These are phyloP conservation scores for Ellobium chinense DNA, from an alignment of 2,888 invertebrate species.

Conservation along the genomic window DNA sequence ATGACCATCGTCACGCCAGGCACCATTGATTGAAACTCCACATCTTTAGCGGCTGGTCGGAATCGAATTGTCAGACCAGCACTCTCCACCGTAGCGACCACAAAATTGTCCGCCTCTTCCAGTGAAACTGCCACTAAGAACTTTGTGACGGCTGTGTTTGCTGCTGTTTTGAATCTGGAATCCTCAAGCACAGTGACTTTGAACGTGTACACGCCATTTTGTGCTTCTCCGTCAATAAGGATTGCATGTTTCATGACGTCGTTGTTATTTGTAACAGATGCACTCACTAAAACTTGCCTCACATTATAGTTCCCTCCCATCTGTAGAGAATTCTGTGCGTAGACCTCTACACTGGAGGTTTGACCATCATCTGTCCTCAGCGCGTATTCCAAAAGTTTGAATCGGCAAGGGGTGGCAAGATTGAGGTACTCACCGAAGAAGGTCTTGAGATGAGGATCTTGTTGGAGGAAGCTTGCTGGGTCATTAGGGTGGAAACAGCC, in stretches of 20 bases:
- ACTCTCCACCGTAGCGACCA: not conserved
- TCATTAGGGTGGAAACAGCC: slow-evolving; percentile 10
- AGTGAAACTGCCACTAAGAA: not conserved
- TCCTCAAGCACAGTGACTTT: not conserved
- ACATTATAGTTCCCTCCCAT: not conserved
- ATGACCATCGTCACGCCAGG: slow-evolving; percentile 8
- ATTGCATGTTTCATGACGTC: not conserved
- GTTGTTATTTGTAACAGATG: not conserved
- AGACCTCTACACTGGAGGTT: slow-evolving; percentile 2
- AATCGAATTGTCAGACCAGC: slow-evolving; percentile 20
- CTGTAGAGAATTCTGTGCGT: not conserved
- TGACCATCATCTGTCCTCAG: not conserved
- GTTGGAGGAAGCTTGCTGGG: not conserved
- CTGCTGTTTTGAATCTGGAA: not conserved
- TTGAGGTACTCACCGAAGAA: not conserved
- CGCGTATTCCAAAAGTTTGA: not conserved
- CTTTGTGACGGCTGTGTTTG: not conserved
- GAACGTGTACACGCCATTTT: not conserved
- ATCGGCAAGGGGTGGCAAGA: slow-evolving; percentile 13
- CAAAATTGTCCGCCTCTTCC: not conserved
- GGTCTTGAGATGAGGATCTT: not conserved
- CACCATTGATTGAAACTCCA: not conserved
- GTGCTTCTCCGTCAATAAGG: not conserved
- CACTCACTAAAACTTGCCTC: not conserved
- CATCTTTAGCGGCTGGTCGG: not conserved